A percentile compares a stretch with the other conserved stretches of the same genome.
Evolutionary conservation across 2,888 invertebrate genomes (phyloP).

Genomic region (Melanotus villosus): DNA sequence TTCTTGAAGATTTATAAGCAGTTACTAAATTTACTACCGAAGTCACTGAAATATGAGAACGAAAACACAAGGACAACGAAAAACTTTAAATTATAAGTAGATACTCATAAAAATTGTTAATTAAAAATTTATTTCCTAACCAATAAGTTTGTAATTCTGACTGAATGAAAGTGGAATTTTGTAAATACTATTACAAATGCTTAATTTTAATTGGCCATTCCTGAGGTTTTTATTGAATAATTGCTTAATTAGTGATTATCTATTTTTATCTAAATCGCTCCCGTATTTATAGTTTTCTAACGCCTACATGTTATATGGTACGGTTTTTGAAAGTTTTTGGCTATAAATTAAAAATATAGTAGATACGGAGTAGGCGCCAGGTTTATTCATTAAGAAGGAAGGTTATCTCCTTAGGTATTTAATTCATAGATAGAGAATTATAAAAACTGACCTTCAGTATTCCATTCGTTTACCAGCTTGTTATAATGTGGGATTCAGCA

Average conservation of each 20-base stretch:
- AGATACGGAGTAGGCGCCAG: slow-evolving; percentile 18
- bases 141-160: too few species aligned
- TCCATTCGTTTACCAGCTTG: neutral
- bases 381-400: slow-evolving; percentile 10
- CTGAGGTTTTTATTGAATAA: slow-evolving; percentile 10
- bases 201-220: slow-evolving; percentile 7
- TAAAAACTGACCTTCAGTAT: slow-evolving; percentile 4
- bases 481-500: neutral
- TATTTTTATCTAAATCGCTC: slow-evolving; percentile 12
- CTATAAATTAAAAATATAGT: slow-evolving; percentile 10
- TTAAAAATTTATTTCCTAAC: too few species aligned
- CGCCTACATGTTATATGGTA: slow-evolving; percentile 9
- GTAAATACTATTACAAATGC: too few species aligned
- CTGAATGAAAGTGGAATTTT: too few species aligned
- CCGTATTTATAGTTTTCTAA: neutral
- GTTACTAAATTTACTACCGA: too few species aligned
- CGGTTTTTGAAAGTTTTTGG: slow-evolving; percentile 18
- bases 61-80: too few species aligned
- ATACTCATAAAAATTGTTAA: too few species aligned
- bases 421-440: neutral
- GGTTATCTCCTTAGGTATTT: neutral
- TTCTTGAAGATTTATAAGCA: too few species aligned
- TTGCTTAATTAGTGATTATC: slow-evolving; percentile 21
- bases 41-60: too few species aligned
- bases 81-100: too few species aligned